Conservation (phyloP, 2,797 vertebrate genomes). For the Leucoraja ocellata region DNA sequence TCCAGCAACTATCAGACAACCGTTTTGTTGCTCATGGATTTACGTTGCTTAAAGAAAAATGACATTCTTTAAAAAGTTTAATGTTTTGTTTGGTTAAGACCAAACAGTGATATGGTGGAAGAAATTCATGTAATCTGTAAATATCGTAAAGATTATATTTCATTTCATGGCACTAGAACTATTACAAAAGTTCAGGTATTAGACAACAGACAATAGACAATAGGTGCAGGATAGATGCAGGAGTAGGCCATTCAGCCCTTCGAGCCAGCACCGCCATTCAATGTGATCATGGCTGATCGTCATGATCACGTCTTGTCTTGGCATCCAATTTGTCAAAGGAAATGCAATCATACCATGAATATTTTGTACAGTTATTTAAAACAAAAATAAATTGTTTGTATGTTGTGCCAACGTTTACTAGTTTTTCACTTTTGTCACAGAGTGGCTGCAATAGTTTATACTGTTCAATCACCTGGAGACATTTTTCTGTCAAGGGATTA, state of each 20-base stretch:
- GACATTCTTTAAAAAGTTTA: neutral
- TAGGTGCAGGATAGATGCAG: too few species aligned
- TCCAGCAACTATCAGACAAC: neutral
- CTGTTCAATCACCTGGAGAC: neutral
- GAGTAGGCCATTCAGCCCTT: too few species aligned
- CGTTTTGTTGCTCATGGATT: neutral
- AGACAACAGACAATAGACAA: too few species aligned
- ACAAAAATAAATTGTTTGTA: neutral
- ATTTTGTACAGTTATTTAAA: neutral
- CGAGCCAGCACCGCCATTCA: too few species aligned
- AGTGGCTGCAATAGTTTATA: neutral
- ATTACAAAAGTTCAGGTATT: neutral
- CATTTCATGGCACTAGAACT: neutral
- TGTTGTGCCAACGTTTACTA: neutral
- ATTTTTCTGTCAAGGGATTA: neutral
- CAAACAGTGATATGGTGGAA: neutral
- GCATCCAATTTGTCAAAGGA: neutral
- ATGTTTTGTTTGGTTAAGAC: neutral
- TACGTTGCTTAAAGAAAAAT: neutral
- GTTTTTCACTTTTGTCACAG: neutral
- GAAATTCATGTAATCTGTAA: neutral
- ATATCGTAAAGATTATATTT: neutral
- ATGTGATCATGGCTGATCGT: too few species aligned
- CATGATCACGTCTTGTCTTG: too few species aligned
- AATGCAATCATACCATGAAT: neutral